Evolutionary conservation across 2,888 invertebrate genomes (phyloP).

Genomic region (Coronaproctus castanopsis): DNA sequence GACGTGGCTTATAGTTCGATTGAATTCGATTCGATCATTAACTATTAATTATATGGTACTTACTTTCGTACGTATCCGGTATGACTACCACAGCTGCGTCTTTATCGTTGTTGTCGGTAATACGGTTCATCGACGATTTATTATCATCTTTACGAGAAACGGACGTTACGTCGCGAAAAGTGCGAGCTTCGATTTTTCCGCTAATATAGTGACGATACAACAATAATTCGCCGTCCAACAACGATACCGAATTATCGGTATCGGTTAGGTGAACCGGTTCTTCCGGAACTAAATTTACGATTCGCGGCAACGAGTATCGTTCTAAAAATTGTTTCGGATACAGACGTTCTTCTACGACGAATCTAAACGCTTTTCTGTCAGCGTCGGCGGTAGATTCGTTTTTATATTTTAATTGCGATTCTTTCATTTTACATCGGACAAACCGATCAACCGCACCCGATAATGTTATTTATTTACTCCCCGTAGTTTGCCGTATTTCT

Average conservation of each 20-base stretch:
- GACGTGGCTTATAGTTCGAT: no score
- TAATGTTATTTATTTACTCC: no score
- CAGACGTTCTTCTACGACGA: conserved; percentile 8
- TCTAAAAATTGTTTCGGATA: conserved; percentile 26
- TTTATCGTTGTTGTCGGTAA: conserved; percentile 21
- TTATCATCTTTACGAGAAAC: conserved; percentile 9
- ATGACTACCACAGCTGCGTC: conserved; percentile 30
- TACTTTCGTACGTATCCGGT: conserved; percentile 32
- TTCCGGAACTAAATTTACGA: conserved; percentile 25
- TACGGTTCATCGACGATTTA: neutral
- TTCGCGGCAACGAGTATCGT: conserved; percentile 28
- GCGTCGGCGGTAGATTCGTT: no score
- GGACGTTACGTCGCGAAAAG: conserved; percentile 12
- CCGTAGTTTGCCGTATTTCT: no score
- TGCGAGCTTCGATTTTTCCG: conserved; percentile 28
- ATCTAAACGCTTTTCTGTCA: no score
- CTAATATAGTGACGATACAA: conserved; percentile 31
- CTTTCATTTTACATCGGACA: no score
- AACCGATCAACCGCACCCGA: no score
- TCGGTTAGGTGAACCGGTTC: conserved; percentile 20
- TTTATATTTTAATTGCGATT: no score
- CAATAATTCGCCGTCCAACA: conserved; percentile 26
- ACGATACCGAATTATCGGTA: conserved; percentile 25
- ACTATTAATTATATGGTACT: no score
- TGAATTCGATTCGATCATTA: no score